Conservation (phyloP, 2,797 vertebrate species). For the Liparis tanakae region DNA sequence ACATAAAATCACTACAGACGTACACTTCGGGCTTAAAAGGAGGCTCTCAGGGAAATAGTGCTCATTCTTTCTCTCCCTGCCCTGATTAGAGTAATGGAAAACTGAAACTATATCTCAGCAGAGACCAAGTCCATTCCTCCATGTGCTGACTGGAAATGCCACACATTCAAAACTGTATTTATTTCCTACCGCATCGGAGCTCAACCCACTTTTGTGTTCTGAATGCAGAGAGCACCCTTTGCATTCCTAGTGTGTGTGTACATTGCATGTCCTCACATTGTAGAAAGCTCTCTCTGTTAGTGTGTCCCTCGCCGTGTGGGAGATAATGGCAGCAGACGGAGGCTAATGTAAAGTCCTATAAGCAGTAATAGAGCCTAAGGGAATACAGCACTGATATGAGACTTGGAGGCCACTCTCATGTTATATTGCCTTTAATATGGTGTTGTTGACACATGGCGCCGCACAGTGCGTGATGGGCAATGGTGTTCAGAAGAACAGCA, state of each 20-base stretch:
- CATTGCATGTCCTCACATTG: slow-evolving; percentile 18
- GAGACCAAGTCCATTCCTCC: slow-evolving; percentile 31
- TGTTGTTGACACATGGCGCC: slow-evolving; percentile 56
- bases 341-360: slow-evolving; percentile 74
- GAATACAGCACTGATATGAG: slow-evolving; percentile 67
- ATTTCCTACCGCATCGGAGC: slow-evolving; percentile 44
- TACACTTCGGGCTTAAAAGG: slow-evolving; percentile 16
- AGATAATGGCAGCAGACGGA: slow-evolving; percentile 66
- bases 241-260: neutral
- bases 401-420: slow-evolving; percentile 61
- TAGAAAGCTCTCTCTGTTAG: slow-evolving; percentile 40
- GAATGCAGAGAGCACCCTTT: slow-evolving; percentile 23
- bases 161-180: slow-evolving; percentile 68
- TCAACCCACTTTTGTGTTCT: slow-evolving; percentile 23
- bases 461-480: slow-evolving; percentile 55
- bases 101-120: slow-evolving; percentile 37
- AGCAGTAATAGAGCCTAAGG: slow-evolving; percentile 74
- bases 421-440: slow-evolving; percentile 78
- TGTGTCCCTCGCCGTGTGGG: slow-evolving; percentile 51
- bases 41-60: slow-evolving; percentile 22
- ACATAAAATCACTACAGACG: neutral
- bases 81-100: slow-evolving; percentile 57
- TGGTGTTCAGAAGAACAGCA: slow-evolving; percentile 64
- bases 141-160: slow-evolving; percentile 50
- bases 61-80: slow-evolving; percentile 26